A percentile compares a stretch with the other conserved stretches of the same genome.
These are phyloP conservation scores for Pomatorhinus ruficollis DNA, from an alignment of 2,113 vertebrate species.

Conservation along the genomic window DNA sequence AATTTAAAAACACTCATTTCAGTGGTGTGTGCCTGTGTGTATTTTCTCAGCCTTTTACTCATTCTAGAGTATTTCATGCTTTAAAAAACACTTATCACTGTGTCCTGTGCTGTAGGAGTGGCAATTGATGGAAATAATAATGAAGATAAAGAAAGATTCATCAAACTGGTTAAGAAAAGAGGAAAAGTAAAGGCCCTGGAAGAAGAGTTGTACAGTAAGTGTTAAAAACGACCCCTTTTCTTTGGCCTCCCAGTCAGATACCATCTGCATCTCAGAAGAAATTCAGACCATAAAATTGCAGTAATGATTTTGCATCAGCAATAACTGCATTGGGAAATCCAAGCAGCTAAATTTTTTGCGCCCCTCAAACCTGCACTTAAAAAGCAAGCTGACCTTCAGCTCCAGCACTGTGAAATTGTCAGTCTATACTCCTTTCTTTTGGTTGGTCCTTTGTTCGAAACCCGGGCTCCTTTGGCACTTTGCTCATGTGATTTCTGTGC, in stretches of 20 bases:
- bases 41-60: background rate
- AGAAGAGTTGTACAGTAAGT: slow-evolving; percentile 92
- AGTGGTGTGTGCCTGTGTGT: background rate
- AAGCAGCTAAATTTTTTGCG: background rate
- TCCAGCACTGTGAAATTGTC: background rate
- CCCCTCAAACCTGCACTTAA: background rate
- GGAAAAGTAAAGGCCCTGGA: slow-evolving; percentile 94
- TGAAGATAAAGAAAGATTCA: slow-evolving; percentile 76
- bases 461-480: background rate
- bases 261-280: background rate
- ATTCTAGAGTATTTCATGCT: background rate
- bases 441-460: background rate
- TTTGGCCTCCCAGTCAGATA: background rate
- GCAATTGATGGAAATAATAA: slow-evolving; percentile 89
- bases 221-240: background rate
- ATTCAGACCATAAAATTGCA: background rate
- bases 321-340: background rate
- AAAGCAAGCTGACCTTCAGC: background rate
- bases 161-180: slow-evolving; percentile 89
- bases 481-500: background rate
- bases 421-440: background rate
- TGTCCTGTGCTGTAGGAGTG: slow-evolving; percentile 76
- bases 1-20: background rate
- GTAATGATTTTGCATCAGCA: background rate
- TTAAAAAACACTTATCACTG: background rate